Percentiles rank a stretch among this genome's conserved stretches.
Conservation (phyloP, 2,888 invertebrate species). For the Cotesia congregata region DNA sequence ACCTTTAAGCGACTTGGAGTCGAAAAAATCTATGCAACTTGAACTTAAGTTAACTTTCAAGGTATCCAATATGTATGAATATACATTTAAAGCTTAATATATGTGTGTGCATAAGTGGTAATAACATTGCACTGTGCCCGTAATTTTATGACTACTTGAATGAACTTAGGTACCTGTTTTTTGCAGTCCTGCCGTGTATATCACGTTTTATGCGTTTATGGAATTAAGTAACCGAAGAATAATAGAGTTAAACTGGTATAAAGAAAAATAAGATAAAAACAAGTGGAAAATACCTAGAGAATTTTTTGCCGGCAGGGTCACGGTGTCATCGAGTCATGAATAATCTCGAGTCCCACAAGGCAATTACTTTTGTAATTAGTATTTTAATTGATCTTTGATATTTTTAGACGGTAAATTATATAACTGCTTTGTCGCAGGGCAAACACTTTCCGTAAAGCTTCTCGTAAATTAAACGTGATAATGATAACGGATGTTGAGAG, state of each 20-base stretch:
- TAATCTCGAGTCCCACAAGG: not conserved
- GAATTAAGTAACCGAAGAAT: slow-evolving; percentile 17
- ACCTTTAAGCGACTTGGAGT: slow-evolving; percentile 8
- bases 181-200: not conserved
- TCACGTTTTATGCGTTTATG: slow-evolving; percentile 30
- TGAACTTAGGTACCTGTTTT: not conserved
- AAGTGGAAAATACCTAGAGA: slow-evolving; percentile 6
- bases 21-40: slow-evolving; percentile 16
- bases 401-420: not conserved
- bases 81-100: not conserved
- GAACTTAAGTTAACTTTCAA: slow-evolving; percentile 10
- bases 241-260: not conserved
- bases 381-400: not conserved
- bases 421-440: not conserved
- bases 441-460: not conserved
- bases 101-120: not conserved
- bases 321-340: not conserved
- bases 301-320: not conserved
- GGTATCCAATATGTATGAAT: slow-evolving; percentile 5
- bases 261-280: not conserved
- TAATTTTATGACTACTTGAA: slow-evolving; percentile 21
- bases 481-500: not conserved
- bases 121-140: slow-evolving; percentile 9
- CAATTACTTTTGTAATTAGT: not conserved
- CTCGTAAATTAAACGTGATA: not conserved